Conservation (phyloP, 2,888 invertebrate species). For the Archaeoteleia sp. region DNA sequence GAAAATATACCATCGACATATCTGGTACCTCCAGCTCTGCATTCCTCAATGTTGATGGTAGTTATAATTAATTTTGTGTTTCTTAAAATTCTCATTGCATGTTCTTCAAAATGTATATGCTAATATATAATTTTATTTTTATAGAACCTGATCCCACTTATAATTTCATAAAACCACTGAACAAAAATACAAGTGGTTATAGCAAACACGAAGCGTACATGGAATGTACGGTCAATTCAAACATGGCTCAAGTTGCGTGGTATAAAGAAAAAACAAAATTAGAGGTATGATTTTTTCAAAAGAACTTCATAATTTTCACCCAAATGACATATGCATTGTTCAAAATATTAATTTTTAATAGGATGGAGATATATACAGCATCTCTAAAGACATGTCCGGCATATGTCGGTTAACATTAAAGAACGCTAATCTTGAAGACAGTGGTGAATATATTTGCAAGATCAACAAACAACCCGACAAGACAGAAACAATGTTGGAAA, state of each 20-base stretch:
- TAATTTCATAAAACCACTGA: constrained; percentile 92
- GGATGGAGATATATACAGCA: constrained; percentile 88
- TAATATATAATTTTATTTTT: constrained; percentile 44
- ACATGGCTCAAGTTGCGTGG: constrained; percentile 96
- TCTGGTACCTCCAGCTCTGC: constrained; percentile 91
- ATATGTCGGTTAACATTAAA: constrained; percentile 92
- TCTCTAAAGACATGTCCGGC: constrained; percentile 94
- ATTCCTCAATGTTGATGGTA: constrained; percentile 94
- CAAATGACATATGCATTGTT: constrained; percentile 2
- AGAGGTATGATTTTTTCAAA: constrained; percentile 70
- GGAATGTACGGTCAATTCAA: constrained; percentile 95
- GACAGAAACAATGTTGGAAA: constrained; percentile 87
- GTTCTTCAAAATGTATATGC: neutral
- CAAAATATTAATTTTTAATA: constrained; percentile 68
- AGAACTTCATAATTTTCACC: neutral
- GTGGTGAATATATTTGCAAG: constrained; percentile 91
- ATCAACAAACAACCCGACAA: constrained; percentile 92
- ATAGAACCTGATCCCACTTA: constrained; percentile 96
- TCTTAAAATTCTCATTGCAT: neutral
- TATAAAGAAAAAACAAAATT: constrained; percentile 87
- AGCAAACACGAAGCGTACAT: constrained; percentile 92
- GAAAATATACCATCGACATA: constrained; percentile 97
- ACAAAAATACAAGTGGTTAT: constrained; percentile 92
- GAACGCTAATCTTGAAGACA: constrained; percentile 87
- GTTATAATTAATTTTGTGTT: constrained; percentile 8